phyloP scores from a whole-genome alignment of 92 coral and sea anemone species.

The Actinernus sp. region DNA sequence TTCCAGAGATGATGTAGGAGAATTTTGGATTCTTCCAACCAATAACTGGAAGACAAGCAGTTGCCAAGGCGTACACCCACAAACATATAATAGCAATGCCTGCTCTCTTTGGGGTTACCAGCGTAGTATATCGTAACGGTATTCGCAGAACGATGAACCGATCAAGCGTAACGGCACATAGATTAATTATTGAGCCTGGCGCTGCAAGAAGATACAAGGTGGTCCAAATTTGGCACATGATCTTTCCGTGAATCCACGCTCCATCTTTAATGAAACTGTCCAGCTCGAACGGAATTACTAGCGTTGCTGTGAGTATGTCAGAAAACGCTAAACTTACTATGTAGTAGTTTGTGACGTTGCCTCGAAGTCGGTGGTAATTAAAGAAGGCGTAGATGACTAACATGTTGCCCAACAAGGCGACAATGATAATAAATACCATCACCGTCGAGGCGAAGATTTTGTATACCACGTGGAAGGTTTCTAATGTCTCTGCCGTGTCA shows the following conservation, averaged over 20 bases:
- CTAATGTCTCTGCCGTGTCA: no score
- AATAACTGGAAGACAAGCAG: constrained; percentile 71
- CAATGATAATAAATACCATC: constrained; percentile 39
- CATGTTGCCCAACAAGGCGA: constrained; percentile 66
- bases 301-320: constrained; percentile 70
- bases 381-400: constrained; percentile 79
- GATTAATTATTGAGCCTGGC: constrained; percentile 85
- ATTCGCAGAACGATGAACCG: constrained; percentile 77
- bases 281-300: constrained; percentile 62
- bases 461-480: constrained; percentile 23
- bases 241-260: constrained; percentile 69
- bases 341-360: constrained; percentile 82
- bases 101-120: constrained; percentile 78
- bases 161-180: constrained; percentile 88
- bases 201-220: constrained; percentile 73
- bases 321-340: constrained; percentile 81
- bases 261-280: constrained; percentile 16
- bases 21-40: constrained; percentile 48
- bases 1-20: not conserved
- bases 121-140: constrained; percentile 81
- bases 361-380: constrained; percentile 64
- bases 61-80: constrained; percentile 77
- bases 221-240: constrained; percentile 74
- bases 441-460: constrained; percentile 23
- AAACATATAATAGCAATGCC: constrained; percentile 40